Base-by-base conservation (phyloP, 2,797 vertebrate species). In the Amniataba percoides region DNA sequence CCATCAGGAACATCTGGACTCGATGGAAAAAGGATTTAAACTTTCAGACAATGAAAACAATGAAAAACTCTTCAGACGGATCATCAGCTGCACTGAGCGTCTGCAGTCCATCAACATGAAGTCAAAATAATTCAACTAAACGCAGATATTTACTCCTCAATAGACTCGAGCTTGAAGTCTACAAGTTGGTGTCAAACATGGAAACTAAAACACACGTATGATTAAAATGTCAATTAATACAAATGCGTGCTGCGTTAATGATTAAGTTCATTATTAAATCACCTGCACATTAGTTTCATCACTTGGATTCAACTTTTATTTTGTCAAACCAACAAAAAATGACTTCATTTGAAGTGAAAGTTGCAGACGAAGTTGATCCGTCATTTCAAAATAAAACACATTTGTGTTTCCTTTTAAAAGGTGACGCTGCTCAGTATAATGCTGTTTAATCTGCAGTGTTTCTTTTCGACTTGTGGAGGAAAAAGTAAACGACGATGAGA, bases 401-500 rank as follows among this genome's bases (percentile, higher is more conserved):
- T 31, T 31, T 25, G 10, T 61, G 9, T 12, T 15, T 51, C 13
- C 27, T 64, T 63, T 34, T 13, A 2, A 42, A 21, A 48, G 8
- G 46, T 52, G 39, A 27, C n/a, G 40, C 18, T 3, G 18, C 18
- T 25, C 14, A 31, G 31, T 31, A 6, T 43, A 14, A 43, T n/a
- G 11, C 5, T 14, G 2, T 25, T 7, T 27, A 6, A 48, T 46
- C 43, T 31, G 1, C 9, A n/a, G 10, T 3, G 1, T 46, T 19
- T 15, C 51, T 31, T 31, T 31, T 31, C 16, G 31, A 18, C 57
- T 49, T 45, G 59, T 23, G 55, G 58, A 67, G 10, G 15, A 19
- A 42, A 19, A 67, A 57, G 19, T 66, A 58, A 45, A 42, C 59
- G 52, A 77, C 23, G 58, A 65, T 25, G n/a, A 31, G 27, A 31